These are phyloP conservation scores for Arctopsyche grandis DNA, from an alignment of 1,140 invertebrate genomes.

Conservation along the genomic window DNA sequence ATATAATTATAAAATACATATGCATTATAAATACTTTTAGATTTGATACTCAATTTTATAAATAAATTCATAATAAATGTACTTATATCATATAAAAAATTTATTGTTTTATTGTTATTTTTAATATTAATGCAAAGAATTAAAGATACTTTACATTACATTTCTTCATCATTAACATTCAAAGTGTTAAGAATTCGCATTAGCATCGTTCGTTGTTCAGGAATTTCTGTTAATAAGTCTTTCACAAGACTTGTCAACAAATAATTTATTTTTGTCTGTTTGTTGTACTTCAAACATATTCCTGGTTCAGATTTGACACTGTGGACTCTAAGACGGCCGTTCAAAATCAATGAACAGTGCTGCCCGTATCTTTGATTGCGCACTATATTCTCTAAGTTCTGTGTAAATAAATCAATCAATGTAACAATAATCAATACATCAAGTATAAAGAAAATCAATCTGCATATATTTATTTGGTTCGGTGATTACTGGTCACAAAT, in stretches of 20 bases:
- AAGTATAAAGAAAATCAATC: too few species aligned
- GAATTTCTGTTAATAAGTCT: constrained; percentile 21
- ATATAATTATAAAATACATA: neutral
- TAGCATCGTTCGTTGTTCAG: constrained; percentile 14
- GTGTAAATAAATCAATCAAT: neutral
- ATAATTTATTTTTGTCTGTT: constrained; percentile 23
- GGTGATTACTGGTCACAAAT: too few species aligned
- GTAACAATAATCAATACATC: neutral
- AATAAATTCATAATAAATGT: neutral
- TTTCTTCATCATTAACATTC: constrained; percentile 24
- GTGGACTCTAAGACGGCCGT: constrained; percentile 3
- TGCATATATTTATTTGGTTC: too few species aligned
- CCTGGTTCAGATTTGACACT: constrained; percentile 6
- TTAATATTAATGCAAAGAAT: too few species aligned
- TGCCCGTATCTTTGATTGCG: constrained; percentile 38
- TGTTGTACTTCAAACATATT: constrained; percentile 27
- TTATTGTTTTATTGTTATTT: neutral
- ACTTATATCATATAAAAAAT: too few species aligned
- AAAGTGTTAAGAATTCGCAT: constrained; percentile 38
- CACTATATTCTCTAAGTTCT: constrained; percentile 49
- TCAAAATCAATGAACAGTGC: neutral
- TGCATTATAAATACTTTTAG: too few species aligned
- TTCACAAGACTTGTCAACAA: constrained; percentile 12
- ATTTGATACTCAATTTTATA: neutral
- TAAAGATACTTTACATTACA: neutral